Base-by-base conservation (phyloP, 1,140 invertebrate genomes). In the Halyomorpha halys region DNA sequence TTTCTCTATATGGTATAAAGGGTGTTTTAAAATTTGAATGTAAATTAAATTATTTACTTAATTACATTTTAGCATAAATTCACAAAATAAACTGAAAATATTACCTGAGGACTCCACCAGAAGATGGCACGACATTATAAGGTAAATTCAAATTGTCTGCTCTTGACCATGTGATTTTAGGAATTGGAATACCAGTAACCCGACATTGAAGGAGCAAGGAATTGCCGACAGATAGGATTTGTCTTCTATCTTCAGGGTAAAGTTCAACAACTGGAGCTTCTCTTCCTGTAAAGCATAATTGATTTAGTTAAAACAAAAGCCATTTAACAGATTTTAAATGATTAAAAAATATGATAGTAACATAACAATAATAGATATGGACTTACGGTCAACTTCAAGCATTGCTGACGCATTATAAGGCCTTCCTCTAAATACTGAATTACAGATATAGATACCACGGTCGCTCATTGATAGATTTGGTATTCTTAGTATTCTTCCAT, bases 321-420 rank as follows among this genome's bases (percentile, higher is more conserved):
- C 2, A 18, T 47, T 30, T 4, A 4, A 30, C n/a, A n/a, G n/a
- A 39, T 49, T 49, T 49, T 49, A 49, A 19, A 6, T 49, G 9
- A 11, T 5, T 5, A 23, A 56, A 25, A 56, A 9, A 16, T 15
- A 21, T 56, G 8, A 21, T 21, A 25, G 11, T 21, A 23, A 23
- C 13, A 2, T 18, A 53, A 53, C 2, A 27, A 13, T 25, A 56
- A 25, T 53, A 23, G 27, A 56, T 56, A 61, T 15, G 25, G 54
- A 82, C 87, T 85, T 78, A 90, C 91, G 81, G 80, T 93, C 91
- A 68, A 97, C 86, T 75, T 92, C 89, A 45, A 97, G 79, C 68
- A 83, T 82, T 0, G 86, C 82, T 64, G 83, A 86, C n/a, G 80
- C 80, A 70, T 86, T 82, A 49, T 80, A 78, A 0, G 79, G 78